These are phyloP conservation scores for Gnatocerus cornutus DNA, from an alignment of 2,888 invertebrate genomes.

Conservation along the genomic window DNA sequence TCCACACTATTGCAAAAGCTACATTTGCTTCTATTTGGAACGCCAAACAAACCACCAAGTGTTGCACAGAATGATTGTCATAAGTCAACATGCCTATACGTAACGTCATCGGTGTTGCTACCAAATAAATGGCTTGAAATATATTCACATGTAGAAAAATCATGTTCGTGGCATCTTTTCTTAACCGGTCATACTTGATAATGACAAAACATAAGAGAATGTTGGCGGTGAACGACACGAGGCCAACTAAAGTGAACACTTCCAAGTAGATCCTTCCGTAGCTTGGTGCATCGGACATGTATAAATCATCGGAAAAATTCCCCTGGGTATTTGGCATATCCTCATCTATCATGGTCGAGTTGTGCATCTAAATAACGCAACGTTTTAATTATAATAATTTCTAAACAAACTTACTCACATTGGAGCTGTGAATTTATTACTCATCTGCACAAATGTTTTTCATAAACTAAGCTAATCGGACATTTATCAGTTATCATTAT, in stretches of 20 bases:
- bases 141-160: constrained; percentile 23
- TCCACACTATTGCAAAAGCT: constrained; percentile 4
- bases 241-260: constrained; percentile 10
- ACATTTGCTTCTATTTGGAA: constrained; percentile 19
- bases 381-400: background rate
- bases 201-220: constrained; percentile 8
- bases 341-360: background rate
- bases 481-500: too few species aligned
- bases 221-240: constrained; percentile 6
- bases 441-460: constrained; percentile 3
- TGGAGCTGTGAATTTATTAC: background rate
- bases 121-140: constrained; percentile 16
- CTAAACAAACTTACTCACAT: background rate
- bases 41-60: constrained; percentile 16
- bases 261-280: constrained; percentile 6
- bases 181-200: background rate
- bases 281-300: background rate
- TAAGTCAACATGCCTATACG: background rate
- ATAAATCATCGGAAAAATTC: background rate
- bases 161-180: constrained; percentile 8
- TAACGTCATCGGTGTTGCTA: constrained; percentile 19
- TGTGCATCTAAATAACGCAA: constrained; percentile 1
- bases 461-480: background rate
- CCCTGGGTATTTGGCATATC: constrained; percentile 15
- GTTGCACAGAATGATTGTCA: constrained; percentile 4